phyloP scores from a whole-genome alignment of 2,888 invertebrate genomes.

The Tiphia femorata region DNA sequence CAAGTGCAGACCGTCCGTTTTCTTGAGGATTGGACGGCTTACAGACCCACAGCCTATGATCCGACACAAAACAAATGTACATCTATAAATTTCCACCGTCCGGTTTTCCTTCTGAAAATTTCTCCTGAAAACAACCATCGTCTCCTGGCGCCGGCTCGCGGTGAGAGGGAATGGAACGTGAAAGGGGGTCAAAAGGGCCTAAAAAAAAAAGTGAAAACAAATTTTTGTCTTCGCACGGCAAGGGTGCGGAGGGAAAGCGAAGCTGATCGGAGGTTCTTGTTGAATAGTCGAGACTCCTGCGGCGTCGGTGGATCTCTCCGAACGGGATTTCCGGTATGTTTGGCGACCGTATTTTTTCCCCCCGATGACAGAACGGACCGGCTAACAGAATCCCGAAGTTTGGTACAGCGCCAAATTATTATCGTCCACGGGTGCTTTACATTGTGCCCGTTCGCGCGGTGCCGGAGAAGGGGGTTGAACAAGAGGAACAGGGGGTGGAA shows the following conservation, averaged over 20 bases:
- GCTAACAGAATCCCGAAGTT: slow-evolving; percentile 56
- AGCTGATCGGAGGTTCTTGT: not conserved
- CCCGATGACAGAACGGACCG: slow-evolving; percentile 44
- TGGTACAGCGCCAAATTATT: slow-evolving; percentile 60
- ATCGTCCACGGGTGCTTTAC: slow-evolving; percentile 43
- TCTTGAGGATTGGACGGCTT: too few species aligned
- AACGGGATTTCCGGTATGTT: slow-evolving; percentile 44
- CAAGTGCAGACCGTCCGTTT: too few species aligned
- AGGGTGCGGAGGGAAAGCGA: slow-evolving; percentile 6
- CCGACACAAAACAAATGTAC: too few species aligned
- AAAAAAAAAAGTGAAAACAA: too few species aligned
- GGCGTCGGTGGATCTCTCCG: slow-evolving; percentile 24
- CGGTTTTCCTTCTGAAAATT: too few species aligned
- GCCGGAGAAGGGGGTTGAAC: slow-evolving; percentile 11
- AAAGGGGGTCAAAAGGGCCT: not conserved
- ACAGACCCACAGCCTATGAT: too few species aligned
- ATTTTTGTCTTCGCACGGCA: too few species aligned
- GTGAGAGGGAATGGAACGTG: not conserved
- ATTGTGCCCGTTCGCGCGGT: slow-evolving; percentile 41
- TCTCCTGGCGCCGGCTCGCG: too few species aligned
- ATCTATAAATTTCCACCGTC: too few species aligned
- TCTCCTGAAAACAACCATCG: too few species aligned
- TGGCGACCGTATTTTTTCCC: slow-evolving; percentile 54
- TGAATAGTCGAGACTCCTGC: not conserved
- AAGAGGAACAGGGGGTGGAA: too few species aligned